phyloP scores from a whole-genome alignment of 2,113 vertebrate species.

The Meleagris gallopavo region DNA sequence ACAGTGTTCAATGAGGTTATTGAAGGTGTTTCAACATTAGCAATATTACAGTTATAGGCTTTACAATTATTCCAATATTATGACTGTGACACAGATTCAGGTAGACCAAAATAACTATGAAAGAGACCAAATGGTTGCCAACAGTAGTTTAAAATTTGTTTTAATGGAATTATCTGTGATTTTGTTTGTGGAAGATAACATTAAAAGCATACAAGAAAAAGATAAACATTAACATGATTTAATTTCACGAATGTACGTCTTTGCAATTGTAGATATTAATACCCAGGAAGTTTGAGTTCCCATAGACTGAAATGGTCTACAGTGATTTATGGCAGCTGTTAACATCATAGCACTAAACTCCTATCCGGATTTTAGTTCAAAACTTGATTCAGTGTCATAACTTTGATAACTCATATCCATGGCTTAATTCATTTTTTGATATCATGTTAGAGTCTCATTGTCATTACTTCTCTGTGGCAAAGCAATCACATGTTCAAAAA shows the following conservation, averaged over 20 bases:
- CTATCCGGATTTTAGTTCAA: neutral
- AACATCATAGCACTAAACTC: neutral
- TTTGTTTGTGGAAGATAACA: neutral
- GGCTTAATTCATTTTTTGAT: neutral
- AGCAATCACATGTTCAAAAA: neutral
- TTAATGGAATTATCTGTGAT: neutral
- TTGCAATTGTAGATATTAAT: neutral
- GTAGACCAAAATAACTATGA: neutral
- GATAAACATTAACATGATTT: neutral
- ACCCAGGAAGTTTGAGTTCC: neutral
- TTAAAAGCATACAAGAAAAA: neutral
- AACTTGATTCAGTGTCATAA: neutral
- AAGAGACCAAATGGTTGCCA: neutral
- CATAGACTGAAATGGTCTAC: neutral
- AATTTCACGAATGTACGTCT: neutral
- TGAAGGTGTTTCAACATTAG: neutral
- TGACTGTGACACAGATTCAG: neutral
- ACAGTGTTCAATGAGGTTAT: neutral
- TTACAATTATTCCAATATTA: neutral
- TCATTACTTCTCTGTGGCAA: neutral
- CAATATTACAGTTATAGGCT: neutral
- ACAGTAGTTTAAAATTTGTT: neutral
- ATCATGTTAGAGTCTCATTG: slow-evolving; percentile 3
- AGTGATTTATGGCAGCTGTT: neutral
- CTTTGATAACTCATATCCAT: slow-evolving; percentile 1